Conservation (phyloP, 2,888 invertebrate species). For the Koerneria pararmatus region DNA sequence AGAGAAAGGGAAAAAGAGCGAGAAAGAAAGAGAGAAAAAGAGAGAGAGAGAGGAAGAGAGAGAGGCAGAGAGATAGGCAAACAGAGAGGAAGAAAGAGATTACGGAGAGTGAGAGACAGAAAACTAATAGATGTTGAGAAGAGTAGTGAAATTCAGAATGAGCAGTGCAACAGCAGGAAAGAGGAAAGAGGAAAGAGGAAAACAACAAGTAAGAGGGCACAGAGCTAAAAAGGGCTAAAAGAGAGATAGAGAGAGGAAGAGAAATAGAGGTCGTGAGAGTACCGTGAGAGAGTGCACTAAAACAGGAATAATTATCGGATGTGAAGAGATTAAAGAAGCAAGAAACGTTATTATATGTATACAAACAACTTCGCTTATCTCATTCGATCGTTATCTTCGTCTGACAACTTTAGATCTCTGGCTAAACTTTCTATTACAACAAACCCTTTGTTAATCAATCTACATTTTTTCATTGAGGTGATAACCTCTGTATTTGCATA, state of each 20-base stretch:
- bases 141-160: too few relatives aligned
- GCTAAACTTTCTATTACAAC: not conserved
- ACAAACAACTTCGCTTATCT: too few relatives aligned
- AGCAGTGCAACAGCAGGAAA: too few relatives aligned
- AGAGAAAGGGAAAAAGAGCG: not conserved
- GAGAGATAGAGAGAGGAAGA: not conserved
- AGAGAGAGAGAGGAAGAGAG: slow-evolving; percentile 6
- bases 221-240: not conserved
- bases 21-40: not conserved
- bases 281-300: not conserved
- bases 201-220: not conserved
- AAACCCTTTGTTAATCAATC: too few relatives aligned
- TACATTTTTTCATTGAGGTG: too few relatives aligned
- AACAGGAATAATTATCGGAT: not conserved
- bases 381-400: too few relatives aligned
- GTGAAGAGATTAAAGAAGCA: too few relatives aligned
- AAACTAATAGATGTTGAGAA: not conserved
- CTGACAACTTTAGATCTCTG: not conserved
- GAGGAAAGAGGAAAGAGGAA: not conserved
- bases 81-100: slow-evolving; percentile 1
- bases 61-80: not conserved
- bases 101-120: not conserved
- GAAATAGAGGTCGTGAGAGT: not conserved
- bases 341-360: too few relatives aligned
- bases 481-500: too few relatives aligned